Percentiles rank a stretch among this genome's conserved stretches.
These are phyloP conservation scores for Rhadina sibilatrix DNA, from an alignment of 2,113 vertebrate species.

Conservation along the genomic window DNA sequence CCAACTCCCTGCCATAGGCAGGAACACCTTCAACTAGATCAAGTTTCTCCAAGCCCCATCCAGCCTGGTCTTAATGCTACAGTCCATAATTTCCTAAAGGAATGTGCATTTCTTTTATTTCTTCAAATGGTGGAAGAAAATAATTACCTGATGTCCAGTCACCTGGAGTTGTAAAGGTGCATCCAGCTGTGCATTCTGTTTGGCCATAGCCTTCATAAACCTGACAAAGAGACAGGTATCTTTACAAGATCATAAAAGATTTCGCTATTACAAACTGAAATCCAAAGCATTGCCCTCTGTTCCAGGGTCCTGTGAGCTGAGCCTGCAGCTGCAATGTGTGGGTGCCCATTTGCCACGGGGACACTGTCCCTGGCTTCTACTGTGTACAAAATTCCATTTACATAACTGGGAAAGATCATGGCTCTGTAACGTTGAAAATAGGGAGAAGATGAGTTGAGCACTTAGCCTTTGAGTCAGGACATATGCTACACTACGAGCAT, in stretches of 20 bases:
- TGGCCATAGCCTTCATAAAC: conserved; percentile 98
- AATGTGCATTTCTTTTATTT: neutral
- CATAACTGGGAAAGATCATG: neutral
- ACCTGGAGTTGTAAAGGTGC: conserved; percentile 95
- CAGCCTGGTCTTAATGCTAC: neutral
- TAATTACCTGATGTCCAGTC: conserved; percentile 95
- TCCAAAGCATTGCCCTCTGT: too few relatives aligned
- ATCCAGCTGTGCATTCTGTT: conserved; percentile 97
- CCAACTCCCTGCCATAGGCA: neutral
- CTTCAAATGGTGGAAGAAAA: neutral
- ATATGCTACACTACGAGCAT: neutral
- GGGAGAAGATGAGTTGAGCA: neutral
- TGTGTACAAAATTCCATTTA: neutral
- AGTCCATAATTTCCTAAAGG: neutral
- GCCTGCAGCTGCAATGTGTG: neutral
- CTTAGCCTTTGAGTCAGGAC: neutral
- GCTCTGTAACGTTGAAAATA: neutral
- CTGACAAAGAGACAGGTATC: conserved; percentile 63
- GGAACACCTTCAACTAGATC: neutral
- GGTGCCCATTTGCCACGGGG: rapidly evolving
- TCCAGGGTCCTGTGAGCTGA: neutral
- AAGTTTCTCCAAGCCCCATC: neutral
- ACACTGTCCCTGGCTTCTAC: neutral
- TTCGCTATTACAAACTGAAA: neutral
- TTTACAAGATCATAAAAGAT: neutral